Base-by-base conservation (phyloP, 2,888 invertebrate species). In the Harmothoe impar region DNA sequence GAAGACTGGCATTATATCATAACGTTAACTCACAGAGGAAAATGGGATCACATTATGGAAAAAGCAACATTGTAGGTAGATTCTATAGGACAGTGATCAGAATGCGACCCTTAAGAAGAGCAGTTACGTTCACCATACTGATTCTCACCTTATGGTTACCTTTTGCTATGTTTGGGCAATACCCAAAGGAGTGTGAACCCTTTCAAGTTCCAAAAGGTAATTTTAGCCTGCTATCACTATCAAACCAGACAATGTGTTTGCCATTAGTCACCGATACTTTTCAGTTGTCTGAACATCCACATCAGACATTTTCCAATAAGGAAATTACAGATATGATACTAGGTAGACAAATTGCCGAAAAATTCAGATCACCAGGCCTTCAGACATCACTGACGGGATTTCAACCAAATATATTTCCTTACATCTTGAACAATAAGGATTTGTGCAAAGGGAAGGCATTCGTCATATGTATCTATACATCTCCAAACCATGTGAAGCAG, bases 241-340 rank as follows among this genome's bases (percentile, higher is more conserved):
- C 3, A 43, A 43, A 43, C 43, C 3, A 62, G 62, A 3, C 62
- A 62, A 15, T 62, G 12, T n/a, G n/a, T 20, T n/a, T 62, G 20
- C 62, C 62, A 62, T 7, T 62, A 3, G n/a, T 12, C 62, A 62
- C 62, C 3, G 62, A 62, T 20, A 62, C 23, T 20, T 62, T 62
- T n/a, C 20, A n/a, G 3, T n/a, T 62, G n/a, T 20, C 20, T n/a
- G n/a, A 62, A n/a, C 62, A 62, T 12, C 23, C 1, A n/a, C 62
- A 62, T 20, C 3, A 3, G 3, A 3, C n/a, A 20, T 20, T n/a
- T 20, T 7, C 1, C 62, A 62, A 62, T n/a, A 20, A 3, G n/a
- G 62, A 62, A 62, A 62, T 62, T 20, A 62, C 62, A 62, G n/a
- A n/a, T n/a, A n/a, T 62, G 62, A 62, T 62, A 7, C 62, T 62